Evolutionary conservation across 2,113 vertebrate species (phyloP), one percentile per base, ranked within the genome.

Genomic region (Carassius auratus): DNA sequence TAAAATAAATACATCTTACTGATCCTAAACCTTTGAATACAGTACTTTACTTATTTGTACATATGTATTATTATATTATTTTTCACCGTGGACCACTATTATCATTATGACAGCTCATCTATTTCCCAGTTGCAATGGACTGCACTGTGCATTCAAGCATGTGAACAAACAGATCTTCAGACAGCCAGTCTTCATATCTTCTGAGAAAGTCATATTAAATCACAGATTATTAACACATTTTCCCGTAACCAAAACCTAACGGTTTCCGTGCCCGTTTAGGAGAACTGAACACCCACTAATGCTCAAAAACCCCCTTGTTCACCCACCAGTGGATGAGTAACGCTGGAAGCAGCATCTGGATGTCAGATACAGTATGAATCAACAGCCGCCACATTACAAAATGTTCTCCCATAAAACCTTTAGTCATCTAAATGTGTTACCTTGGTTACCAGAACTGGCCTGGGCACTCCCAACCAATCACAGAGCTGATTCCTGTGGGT

Each of bases 401-500:
- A 71, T 21, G 1, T 42, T 59, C 30, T n/a, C 12, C 15, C 30
- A 62, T 23, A 80, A 80, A 64, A 61, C 33, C 55, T n/a, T 3
- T 59, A 42, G 69, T 21, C 2, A 1, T 5, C 30, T 76, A 36
- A 13, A 85, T 38, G 21, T 6, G 57, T 74, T 93, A 98, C 97
- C 97, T 97, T 98, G 88, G 93, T 0, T 15, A 96, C 84, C 19
- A 94, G 82, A 71, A 93, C 94, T 0, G 97, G 97, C 19, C 73
- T 95, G 64, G 96, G 93, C 76, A 99, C 93, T 4, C 91, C 89
- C 23, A 99, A 10, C 89, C 96, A 96, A 55, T 98, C 97, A 36
- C 97, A 98, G 26, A 99, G 94, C 86, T 91, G 94, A 90, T 99
- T 97, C 36, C 97, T 95, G 82, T 93, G 93, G 61, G 80, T 86